Evolutionary conservation across 2,888 invertebrate genomes (phyloP), one percentile per base, ranked within the genome.

Genomic region (Microplitis deprimator): DNA sequence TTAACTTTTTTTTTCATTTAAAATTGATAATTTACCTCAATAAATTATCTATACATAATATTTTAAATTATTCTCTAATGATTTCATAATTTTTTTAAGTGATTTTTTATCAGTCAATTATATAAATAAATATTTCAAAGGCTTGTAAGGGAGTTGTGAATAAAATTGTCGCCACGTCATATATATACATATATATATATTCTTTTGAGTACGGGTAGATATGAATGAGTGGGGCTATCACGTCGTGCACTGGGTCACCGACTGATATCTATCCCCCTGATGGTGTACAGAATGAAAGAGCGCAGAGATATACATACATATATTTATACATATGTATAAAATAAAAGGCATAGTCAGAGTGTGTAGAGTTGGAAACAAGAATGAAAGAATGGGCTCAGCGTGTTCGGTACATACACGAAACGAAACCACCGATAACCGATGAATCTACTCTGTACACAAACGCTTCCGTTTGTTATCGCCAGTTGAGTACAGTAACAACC

Each of bases 171-270:
- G 10, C 50, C 50, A 50, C 50, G 50, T 50, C 50, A 50, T 50
- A 50, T 5, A 50, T 10, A 50, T 50, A 50, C 8, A 50, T 50
- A 13, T 50, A 41, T 41, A 10, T 41, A 50, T 50, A 50, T 10
- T 50, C 10, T 50, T 50, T 13, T 50, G 50, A 50, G 50, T 50
- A 50, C 50, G 50, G 3, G 50, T 50, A 75, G 75, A 77, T 39
- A 71, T 65, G 82, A 84, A 82, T 82, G 81, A 80, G 80, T 80
- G 82, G 81, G 83, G 83, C 82, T 84, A 84, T 84, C 84, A 79
- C 81, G 81, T 77, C 75, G 79, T 79, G 80, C 79, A 84, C 83
- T 85, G 83, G 86, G 86, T 87, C 87, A 87, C 83, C 86, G 84
- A 84, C 87, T 83, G 86, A 86, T 87, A 86, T 84, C 50, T 50